Evolutionary conservation across 2,888 invertebrate species (phyloP).

Genomic region (Metalampra italica): DNA sequence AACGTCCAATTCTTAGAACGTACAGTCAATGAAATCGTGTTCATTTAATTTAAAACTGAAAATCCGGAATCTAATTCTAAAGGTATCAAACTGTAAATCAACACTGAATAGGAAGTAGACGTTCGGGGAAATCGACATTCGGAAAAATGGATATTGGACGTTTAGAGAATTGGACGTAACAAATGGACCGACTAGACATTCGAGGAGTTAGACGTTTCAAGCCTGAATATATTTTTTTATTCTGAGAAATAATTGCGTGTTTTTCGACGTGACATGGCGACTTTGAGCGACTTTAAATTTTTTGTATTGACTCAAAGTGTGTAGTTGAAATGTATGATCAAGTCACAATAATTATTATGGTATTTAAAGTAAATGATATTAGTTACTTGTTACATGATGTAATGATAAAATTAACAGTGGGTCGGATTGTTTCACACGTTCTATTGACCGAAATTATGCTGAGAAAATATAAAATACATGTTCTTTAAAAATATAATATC

Average conservation of each 20-base stretch:
- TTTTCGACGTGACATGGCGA: conserved; percentile 47
- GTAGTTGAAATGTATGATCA: conserved; percentile 52
- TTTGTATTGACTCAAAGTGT: conserved; percentile 67
- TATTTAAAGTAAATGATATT: conserved; percentile 60
- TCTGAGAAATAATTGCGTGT: conserved; percentile 5
- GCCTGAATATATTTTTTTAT: conserved; percentile 10
- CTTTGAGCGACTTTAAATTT: conserved; percentile 37
- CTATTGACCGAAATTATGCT: conserved; percentile 71
- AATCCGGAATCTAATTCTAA: no score
- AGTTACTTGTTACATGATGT: conserved; percentile 73
- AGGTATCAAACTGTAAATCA: no score
- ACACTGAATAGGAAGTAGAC: no score
- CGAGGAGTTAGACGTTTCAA: no score
- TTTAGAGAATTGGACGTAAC: no score
- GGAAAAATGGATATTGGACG: no score
- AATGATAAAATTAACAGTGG: conserved; percentile 57
- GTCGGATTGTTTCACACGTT: conserved; percentile 71
- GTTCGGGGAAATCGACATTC: no score
- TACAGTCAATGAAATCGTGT: no score
- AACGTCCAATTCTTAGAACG: no score
- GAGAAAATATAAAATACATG: conserved; percentile 60
- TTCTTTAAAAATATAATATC: conserved; percentile 78
- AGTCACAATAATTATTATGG: conserved; percentile 65
- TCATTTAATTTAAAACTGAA: no score
- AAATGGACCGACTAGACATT: no score